These are phyloP conservation scores for Epinotia demarniana DNA, from an alignment of 2,888 invertebrate species.

Conservation along the genomic window DNA sequence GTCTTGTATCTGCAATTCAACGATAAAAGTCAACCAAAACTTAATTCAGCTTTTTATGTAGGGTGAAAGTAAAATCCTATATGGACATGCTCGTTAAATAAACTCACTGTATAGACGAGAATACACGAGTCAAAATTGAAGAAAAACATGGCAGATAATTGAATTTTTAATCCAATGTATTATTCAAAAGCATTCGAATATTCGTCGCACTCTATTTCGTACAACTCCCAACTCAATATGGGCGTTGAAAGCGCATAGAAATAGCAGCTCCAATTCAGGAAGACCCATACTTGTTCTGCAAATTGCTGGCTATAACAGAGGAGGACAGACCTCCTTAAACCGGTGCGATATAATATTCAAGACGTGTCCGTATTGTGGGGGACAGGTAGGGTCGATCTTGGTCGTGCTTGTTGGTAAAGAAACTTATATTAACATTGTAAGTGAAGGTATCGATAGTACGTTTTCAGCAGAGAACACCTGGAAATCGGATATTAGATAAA, in stretches of 20 bases:
- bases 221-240: conserved; percentile 19
- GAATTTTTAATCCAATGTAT: conserved; percentile 12
- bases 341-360: conserved; percentile 32
- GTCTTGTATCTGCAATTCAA: too few relatives aligned
- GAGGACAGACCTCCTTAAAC: neutral
- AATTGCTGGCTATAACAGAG: neutral
- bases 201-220: conserved; percentile 4
- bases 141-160: neutral
- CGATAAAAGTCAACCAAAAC: neutral
- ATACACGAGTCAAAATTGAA: neutral
- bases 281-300: neutral
- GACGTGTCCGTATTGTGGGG: conserved; percentile 12
- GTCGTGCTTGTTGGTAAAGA: conserved; percentile 1
- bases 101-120: neutral
- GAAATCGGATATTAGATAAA: neutral
- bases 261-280: conserved; percentile 1
- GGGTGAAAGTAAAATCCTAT: too few relatives aligned
- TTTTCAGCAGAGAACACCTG: neutral
- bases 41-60: neutral
- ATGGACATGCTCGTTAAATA: neutral
- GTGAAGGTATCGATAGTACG: neutral
- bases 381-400: conserved; percentile 25
- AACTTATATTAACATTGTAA: neutral
- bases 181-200: conserved; percentile 19
- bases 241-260: conserved; percentile 11